phyloP scores from a whole-genome alignment of 2,888 invertebrate genomes.

The Dryobota labecula region DNA sequence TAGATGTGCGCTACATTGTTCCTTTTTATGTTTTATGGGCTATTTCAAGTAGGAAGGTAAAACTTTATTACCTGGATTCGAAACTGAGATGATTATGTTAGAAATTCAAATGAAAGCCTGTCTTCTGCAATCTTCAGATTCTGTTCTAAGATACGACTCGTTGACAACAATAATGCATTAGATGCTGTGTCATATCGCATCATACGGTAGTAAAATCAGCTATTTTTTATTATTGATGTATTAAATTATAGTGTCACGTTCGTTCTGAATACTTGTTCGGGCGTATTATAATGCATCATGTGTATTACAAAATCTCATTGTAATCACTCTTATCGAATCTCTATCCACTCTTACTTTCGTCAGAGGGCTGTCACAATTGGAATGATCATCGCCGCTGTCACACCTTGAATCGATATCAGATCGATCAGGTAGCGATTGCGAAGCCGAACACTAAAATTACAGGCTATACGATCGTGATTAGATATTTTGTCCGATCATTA shows the following conservation, averaged over 20 bases:
- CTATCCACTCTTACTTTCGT: conserved; percentile 81
- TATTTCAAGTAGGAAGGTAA: conserved; percentile 16
- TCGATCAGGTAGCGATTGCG: conserved; percentile 75
- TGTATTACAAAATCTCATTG: conserved; percentile 78
- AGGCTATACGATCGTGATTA: conserved; percentile 66
- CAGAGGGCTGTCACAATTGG: conserved; percentile 75
- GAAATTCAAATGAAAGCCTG: background rate
- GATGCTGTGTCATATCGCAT: conserved; percentile 39
- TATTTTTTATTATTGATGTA: conserved; percentile 70
- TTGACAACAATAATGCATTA: conserved; percentile 52
- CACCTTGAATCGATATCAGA: conserved; percentile 80
- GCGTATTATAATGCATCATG: conserved; percentile 75
- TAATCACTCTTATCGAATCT: conserved; percentile 79
- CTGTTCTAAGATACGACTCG: conserved; percentile 29
- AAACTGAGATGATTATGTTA: background rate
- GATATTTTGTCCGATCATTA: conserved; percentile 69
- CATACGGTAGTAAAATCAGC: conserved; percentile 51
- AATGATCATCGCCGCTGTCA: conserved; percentile 78
- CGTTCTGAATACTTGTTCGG: conserved; percentile 75
- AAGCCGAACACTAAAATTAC: conserved; percentile 69
- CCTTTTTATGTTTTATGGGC: conserved; percentile 53
- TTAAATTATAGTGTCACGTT: conserved; percentile 80
- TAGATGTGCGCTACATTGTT: conserved; percentile 67
- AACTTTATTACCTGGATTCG: conserved; percentile 9
- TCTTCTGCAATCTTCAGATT: conserved; percentile 3